Evolutionary conservation across 2,113 vertebrate genomes (phyloP).

Genomic region (Hystrix brachyura): DNA sequence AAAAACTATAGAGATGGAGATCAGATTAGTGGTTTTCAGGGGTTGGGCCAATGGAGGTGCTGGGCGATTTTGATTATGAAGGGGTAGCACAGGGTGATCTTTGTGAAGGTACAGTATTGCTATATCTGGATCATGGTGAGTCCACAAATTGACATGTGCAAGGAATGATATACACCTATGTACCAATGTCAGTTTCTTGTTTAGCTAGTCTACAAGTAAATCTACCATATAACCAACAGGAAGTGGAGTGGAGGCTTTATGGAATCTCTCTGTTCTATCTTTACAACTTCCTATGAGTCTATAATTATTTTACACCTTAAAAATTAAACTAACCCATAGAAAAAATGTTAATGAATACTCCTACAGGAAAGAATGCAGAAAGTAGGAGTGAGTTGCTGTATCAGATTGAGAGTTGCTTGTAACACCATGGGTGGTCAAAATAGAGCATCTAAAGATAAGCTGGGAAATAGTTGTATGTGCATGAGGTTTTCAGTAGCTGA

Average conservation of each 20-base stretch:
- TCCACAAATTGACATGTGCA: neutral
- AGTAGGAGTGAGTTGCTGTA: accelerated
- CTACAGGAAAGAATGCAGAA: neutral
- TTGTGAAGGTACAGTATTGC: neutral
- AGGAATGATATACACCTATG: neutral
- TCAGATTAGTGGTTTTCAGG: neutral
- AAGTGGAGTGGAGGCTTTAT: accelerated
- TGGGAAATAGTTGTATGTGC: accelerated
- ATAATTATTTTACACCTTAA: neutral
- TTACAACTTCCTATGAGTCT: neutral
- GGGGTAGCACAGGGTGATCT: neutral
- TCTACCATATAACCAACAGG: neutral
- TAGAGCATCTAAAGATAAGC: neutral
- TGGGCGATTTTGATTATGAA: accelerated
- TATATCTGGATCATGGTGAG: neutral
- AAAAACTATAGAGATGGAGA: neutral
- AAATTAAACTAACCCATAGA: too few species aligned
- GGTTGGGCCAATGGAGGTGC: accelerated
- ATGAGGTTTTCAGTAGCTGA: accelerated
- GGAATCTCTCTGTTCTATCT: too few species aligned
- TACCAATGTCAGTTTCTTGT: too few species aligned
- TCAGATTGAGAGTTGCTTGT: neutral
- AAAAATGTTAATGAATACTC: neutral
- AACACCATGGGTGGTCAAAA: accelerated
- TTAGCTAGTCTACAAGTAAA: neutral